These are phyloP conservation scores for Hermetia illucens DNA, from an alignment of 1,140 invertebrate species.

Conservation along the genomic window DNA sequence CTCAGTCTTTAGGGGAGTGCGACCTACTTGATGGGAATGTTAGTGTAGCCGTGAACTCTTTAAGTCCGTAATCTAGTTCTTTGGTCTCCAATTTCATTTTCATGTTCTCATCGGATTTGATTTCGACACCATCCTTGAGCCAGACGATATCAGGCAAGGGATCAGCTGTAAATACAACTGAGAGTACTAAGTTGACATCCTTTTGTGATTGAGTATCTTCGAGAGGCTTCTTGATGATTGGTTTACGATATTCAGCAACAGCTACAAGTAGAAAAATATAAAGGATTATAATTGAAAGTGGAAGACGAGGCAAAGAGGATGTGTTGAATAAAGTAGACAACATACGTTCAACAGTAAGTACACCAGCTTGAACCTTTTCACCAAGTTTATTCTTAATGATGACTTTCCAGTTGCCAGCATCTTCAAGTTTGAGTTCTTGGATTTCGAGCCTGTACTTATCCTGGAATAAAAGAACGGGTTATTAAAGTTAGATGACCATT, in stretches of 20 bases:
- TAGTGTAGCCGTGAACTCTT: slow-evolving; percentile 57
- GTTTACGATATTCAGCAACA: slow-evolving; percentile 57
- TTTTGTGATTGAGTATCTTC: slow-evolving; percentile 38
- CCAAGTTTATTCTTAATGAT: slow-evolving; percentile 62
- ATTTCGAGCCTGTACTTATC: slow-evolving; percentile 59
- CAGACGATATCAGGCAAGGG: slow-evolving; percentile 45
- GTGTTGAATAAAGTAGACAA: too few species aligned
- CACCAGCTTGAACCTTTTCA: slow-evolving; percentile 50
- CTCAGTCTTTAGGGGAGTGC: slow-evolving; percentile 3
- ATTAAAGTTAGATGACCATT: too few species aligned
- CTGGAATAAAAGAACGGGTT: slow-evolving; percentile 9
- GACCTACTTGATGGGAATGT: slow-evolving; percentile 44
- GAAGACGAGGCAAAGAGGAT: too few species aligned
- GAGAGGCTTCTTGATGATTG: slow-evolving; percentile 54
- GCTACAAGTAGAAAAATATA: slow-evolving; percentile 30
- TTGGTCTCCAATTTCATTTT: slow-evolving; percentile 39
- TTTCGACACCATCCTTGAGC: slow-evolving; percentile 36
- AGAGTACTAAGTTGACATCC: slow-evolving; percentile 59
- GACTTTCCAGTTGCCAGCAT: slow-evolving; percentile 65
- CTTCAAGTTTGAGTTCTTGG: slow-evolving; percentile 46
- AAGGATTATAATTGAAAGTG: too few species aligned
- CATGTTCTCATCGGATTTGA: slow-evolving; percentile 28
- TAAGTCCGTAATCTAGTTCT: slow-evolving; percentile 54
- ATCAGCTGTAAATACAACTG: slow-evolving; percentile 65
- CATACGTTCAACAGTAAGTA: slow-evolving; percentile 56